phyloP scores from a whole-genome alignment of 2,888 invertebrate genomes.

The Drosophila pegasa region DNA sequence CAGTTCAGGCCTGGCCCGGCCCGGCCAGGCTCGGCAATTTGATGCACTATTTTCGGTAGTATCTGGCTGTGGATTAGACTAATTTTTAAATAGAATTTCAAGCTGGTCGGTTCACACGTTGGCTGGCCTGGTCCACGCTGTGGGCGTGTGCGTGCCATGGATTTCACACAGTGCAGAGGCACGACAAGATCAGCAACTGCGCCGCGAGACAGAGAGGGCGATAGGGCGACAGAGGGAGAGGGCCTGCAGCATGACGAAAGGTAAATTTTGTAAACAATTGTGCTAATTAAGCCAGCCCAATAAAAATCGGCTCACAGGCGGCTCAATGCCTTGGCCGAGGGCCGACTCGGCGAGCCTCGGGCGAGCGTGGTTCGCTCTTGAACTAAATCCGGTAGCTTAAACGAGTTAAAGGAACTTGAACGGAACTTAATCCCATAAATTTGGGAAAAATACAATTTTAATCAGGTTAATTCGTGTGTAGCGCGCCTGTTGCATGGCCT shows the following conservation, averaged over 20 bases:
- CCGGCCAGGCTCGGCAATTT: constrained; percentile 13
- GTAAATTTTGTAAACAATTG: constrained; percentile 83
- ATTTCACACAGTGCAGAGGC: constrained; percentile 53
- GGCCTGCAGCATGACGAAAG: constrained; percentile 74
- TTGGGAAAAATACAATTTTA: constrained; percentile 80
- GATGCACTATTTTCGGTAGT: constrained; percentile 43
- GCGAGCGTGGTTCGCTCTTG: constrained; percentile 37
- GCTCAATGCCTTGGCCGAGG: constrained; percentile 25
- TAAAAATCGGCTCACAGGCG: constrained; percentile 71
- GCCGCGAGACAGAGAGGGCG: not conserved
- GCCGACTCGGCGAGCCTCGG: constrained; percentile 5
- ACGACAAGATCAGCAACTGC: not conserved
- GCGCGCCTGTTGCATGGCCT: constrained; percentile 58
- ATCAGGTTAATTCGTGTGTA: constrained; percentile 81
- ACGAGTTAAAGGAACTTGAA: constrained; percentile 83
- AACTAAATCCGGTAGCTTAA: constrained; percentile 82
- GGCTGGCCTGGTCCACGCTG: constrained; percentile 42
- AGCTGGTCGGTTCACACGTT: constrained; percentile 61
- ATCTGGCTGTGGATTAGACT: constrained; percentile 65
- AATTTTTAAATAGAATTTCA: constrained; percentile 80
- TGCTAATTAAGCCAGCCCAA: constrained; percentile 81
- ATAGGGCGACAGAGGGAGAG: not conserved
- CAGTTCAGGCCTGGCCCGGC: not conserved
- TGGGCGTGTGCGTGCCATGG: constrained; percentile 77
- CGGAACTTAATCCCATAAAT: constrained; percentile 82